These are phyloP conservation scores for Lophius americanus DNA, from an alignment of 2,797 vertebrate species.

Conservation along the genomic window DNA sequence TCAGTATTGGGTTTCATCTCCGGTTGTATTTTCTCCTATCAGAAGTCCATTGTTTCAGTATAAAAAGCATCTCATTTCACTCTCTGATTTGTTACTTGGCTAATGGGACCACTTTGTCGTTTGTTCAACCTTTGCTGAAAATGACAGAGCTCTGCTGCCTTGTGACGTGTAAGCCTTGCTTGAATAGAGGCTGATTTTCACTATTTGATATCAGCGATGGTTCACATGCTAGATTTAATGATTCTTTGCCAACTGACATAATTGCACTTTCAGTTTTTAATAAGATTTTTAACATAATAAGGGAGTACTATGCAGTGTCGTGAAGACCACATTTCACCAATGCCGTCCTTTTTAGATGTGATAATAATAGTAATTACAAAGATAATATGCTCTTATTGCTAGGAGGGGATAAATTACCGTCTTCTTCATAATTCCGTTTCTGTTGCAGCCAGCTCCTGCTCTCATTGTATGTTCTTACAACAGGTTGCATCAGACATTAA, in stretches of 20 bases:
- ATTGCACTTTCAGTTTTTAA: constrained; percentile 85
- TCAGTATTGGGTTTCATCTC: constrained; percentile 74
- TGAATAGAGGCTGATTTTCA: constrained; percentile 68
- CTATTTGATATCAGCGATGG: constrained; percentile 72
- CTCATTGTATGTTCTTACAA: constrained; percentile 76
- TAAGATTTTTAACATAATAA: constrained; percentile 82
- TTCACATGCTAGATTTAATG: constrained; percentile 79
- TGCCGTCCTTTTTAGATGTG: constrained; percentile 78
- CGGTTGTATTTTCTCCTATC: constrained; percentile 71
- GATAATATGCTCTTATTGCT: constrained; percentile 84
- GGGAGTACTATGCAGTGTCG: constrained; percentile 76
- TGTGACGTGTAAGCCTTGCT: constrained; percentile 58
- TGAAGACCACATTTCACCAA: constrained; percentile 78
- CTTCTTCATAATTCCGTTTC: constrained; percentile 62
- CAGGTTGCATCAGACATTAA: constrained; percentile 82
- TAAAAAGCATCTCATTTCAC: constrained; percentile 77
- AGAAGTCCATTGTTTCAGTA: constrained; percentile 76
- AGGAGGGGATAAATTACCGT: constrained; percentile 75
- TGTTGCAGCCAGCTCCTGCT: constrained; percentile 51
- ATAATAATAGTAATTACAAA: constrained; percentile 85
- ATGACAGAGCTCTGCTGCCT: constrained; percentile 69
- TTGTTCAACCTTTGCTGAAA: constrained; percentile 73
- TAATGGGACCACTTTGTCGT: constrained; percentile 73
- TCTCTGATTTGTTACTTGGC: constrained; percentile 78
- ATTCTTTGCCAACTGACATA: constrained; percentile 80